Percentiles rank a stretch among this genome's conserved stretches.
Evolutionary conservation across 2,888 invertebrate genomes (phyloP).

Genomic region (Kryphioiulus occultus): DNA sequence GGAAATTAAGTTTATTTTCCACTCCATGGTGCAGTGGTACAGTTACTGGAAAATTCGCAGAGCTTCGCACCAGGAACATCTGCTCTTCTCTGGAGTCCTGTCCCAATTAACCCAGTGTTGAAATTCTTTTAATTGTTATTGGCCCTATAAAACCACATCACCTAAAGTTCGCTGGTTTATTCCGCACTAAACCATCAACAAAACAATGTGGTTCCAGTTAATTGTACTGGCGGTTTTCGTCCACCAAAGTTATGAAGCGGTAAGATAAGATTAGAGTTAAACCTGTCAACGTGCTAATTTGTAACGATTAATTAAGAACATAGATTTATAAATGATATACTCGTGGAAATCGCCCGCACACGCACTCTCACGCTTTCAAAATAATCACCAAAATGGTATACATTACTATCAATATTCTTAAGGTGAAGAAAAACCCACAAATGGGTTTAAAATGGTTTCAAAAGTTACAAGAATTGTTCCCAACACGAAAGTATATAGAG

Average conservation of each 20-base stretch:
- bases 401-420: too few relatives aligned
- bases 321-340: neutral
- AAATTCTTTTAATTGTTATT: neutral
- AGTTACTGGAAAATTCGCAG: neutral
- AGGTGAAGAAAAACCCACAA: too few relatives aligned
- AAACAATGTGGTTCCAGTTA: neutral
- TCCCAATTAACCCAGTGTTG: neutral
- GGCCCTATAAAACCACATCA: neutral
- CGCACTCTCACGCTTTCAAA: neutral
- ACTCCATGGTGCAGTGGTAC: neutral
- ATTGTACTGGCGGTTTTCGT: neutral
- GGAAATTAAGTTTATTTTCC: neutral
- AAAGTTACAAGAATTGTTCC: too few relatives aligned
- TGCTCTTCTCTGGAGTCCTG: neutral
- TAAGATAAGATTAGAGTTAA: neutral
- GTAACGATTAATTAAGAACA: neutral
- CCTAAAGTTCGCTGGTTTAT: neutral
- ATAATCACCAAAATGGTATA: too few relatives aligned
- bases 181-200: neutral
- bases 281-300: too few relatives aligned
- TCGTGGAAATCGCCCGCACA: neutral
- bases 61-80: neutral
- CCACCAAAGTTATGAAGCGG: neutral
- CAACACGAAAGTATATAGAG: too few relatives aligned
- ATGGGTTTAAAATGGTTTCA: too few relatives aligned